Evolutionary conservation across 2,113 vertebrate species (phyloP).

Genomic region (Tympanuchus pallidicinctus): DNA sequence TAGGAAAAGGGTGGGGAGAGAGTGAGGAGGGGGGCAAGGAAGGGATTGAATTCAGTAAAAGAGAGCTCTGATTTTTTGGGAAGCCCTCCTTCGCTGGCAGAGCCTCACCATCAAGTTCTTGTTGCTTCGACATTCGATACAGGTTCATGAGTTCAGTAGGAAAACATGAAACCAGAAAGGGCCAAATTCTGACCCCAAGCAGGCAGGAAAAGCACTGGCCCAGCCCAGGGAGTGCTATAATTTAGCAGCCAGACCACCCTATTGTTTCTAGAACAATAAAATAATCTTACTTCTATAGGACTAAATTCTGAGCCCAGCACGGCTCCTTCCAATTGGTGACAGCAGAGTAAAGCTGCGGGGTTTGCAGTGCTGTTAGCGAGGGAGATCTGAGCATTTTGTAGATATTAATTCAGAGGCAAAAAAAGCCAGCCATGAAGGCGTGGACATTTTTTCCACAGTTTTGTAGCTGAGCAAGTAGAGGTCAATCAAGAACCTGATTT

Average conservation of each 20-base stretch:
- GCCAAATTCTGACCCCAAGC: slow-evolving; percentile 54
- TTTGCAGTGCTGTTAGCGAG: background rate
- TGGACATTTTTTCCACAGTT: background rate
- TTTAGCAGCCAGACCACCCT: slow-evolving; percentile 60
- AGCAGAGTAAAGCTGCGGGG: slow-evolving; percentile 9
- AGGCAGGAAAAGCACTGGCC: slow-evolving; percentile 15
- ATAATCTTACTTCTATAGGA: slow-evolving; percentile 39
- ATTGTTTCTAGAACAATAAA: slow-evolving; percentile 52
- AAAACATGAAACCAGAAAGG: slow-evolving; percentile 64
- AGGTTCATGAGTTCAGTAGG: slow-evolving; percentile 65
- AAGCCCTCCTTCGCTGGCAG: slow-evolving; percentile 32
- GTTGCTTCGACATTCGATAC: slow-evolving; percentile 53
- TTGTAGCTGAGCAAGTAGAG: background rate
- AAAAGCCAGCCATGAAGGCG: background rate
- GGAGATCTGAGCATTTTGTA: background rate
- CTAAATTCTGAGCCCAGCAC: background rate
- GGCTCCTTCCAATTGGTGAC: slow-evolving; percentile 34
- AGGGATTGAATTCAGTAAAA: background rate
- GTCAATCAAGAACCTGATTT: background rate
- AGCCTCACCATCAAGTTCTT: slow-evolving; percentile 40
- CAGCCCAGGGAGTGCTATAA: slow-evolving; percentile 36
- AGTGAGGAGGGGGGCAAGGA: background rate
- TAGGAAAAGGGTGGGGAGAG: accelerated
- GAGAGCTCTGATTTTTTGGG: slow-evolving; percentile 23
- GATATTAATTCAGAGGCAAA: background rate